Evolutionary conservation across 2,797 vertebrate genomes (phyloP), one percentile per base, ranked within the genome.

Genomic region (Lutjanus argentimaculatus): DNA sequence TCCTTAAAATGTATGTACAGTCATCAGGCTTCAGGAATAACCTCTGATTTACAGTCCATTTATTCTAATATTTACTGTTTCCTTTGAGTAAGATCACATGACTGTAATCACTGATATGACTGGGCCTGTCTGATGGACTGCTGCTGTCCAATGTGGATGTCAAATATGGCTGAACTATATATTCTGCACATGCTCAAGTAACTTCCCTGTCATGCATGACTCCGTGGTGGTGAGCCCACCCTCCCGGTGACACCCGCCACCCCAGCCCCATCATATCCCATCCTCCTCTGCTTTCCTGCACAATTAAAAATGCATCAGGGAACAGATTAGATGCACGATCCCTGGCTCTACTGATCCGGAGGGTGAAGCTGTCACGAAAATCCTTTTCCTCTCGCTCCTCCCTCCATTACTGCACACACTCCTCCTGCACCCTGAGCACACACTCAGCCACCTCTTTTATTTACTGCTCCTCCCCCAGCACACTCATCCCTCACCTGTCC

Each of bases 251-350:
- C 87, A 85, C 81, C 79, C 79, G 71, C 86, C 66, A 36, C 70
- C 76, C 73, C 46, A 19, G 21, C 58, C 72, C 64, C 80, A 70
- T 57, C 66, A 53, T 52, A 51, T 69, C 80, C 75, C 76, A 21
- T 58, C 80, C 82, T 77, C 45, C 73, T 72, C 75, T 65, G 71
- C 85, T 78, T 87, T 86, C 82, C 59, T 64, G 61, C 91, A 90
- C 91, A 95, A 95, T 95, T 95, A 95, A 95, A 94, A 94, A 94
- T 95, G 93, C 93, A 95, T 94, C 94, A 94, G 91, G 91, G 88
- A 92, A 87, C 77, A 88, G 92, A 95, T 95, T 94, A 93, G 91
- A 95, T 84, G 90, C 91, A 90, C 85, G 88, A 93, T 91, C 92
- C 89, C 79, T 75, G 68, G 84, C 86, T 89, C 93, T 93, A 87